Conservation (phyloP, 2,888 invertebrate species). For the Phlogophora meticulosa region DNA sequence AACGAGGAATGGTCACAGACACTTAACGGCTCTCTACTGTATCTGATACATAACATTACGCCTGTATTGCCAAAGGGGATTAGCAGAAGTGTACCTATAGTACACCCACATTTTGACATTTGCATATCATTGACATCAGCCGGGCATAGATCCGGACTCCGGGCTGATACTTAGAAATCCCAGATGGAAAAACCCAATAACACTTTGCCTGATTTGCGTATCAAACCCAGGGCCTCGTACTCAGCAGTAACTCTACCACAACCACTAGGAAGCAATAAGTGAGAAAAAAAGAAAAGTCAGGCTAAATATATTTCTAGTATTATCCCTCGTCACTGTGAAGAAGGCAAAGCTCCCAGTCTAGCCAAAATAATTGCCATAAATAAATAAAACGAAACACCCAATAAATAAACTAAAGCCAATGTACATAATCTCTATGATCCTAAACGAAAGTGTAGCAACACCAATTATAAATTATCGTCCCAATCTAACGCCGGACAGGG, state of each 20-base stretch:
- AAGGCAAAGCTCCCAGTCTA: neutral
- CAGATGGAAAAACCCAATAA: too few relatives aligned
- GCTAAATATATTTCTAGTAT: neutral
- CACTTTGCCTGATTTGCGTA: too few relatives aligned
- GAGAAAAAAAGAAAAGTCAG: conserved; percentile 3
- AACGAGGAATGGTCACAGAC: neutral
- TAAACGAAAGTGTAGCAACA: conserved; percentile 53
- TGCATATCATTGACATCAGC: too few relatives aligned
- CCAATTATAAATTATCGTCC: conserved; percentile 68
- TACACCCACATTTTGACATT: too few relatives aligned
- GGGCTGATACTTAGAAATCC: too few relatives aligned
- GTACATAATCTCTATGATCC: conserved; percentile 24
- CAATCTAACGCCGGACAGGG: conserved; percentile 55
- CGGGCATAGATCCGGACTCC: too few relatives aligned
- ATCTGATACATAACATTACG: too few relatives aligned
- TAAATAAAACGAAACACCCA: conserved; percentile 5
- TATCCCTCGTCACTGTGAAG: conserved; percentile 27
- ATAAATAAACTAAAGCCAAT: conserved; percentile 23
- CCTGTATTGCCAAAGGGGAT: too few relatives aligned
- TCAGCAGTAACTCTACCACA: too few relatives aligned
- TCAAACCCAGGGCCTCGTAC: too few relatives aligned
- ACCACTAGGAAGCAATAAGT: too few relatives aligned
- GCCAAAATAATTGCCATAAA: conserved; percentile 6
- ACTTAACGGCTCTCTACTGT: neutral
- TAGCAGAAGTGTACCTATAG: too few relatives aligned